Evolutionary conservation across 2,113 vertebrate species (phyloP).

Genomic region (Halcyon senegalensis): DNA sequence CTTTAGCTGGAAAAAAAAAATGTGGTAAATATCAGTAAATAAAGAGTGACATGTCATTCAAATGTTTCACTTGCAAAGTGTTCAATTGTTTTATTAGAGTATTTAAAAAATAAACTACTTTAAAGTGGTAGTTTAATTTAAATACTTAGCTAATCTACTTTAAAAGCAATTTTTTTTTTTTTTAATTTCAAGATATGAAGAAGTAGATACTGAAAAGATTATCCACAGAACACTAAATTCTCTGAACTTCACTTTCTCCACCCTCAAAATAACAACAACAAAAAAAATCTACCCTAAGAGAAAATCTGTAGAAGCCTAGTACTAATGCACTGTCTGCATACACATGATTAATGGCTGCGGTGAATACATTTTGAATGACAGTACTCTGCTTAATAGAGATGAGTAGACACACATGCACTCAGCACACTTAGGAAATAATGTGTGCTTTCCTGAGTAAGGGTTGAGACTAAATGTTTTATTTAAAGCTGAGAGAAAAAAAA

Average conservation of each 20-base stretch:
- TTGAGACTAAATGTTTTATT: not conserved
- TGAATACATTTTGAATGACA: not conserved
- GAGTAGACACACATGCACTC: not conserved
- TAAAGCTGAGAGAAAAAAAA: not conserved
- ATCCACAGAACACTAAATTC: not conserved
- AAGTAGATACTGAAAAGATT: not conserved
- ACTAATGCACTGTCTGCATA: not conserved
- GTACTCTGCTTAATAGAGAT: not conserved
- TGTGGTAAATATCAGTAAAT: not conserved
- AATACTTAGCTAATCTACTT: not conserved
- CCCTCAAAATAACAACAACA: not conserved
- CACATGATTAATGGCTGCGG: not conserved
- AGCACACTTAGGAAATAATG: not conserved
- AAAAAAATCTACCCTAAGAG: not conserved
- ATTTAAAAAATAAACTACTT: not conserved
- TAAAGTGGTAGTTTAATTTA: not conserved
- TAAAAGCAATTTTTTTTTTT: not conserved
- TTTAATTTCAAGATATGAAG: not conserved
- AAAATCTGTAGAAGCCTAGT: not conserved
- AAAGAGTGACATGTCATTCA: not conserved
- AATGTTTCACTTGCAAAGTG: not conserved
- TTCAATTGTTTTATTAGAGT: not conserved
- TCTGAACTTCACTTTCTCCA: not conserved
- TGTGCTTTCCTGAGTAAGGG: not conserved
- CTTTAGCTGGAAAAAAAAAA: not conserved